Evolutionary conservation across 2,113 vertebrate genomes (phyloP).

Genomic region (Onychostoma macrolepis): DNA sequence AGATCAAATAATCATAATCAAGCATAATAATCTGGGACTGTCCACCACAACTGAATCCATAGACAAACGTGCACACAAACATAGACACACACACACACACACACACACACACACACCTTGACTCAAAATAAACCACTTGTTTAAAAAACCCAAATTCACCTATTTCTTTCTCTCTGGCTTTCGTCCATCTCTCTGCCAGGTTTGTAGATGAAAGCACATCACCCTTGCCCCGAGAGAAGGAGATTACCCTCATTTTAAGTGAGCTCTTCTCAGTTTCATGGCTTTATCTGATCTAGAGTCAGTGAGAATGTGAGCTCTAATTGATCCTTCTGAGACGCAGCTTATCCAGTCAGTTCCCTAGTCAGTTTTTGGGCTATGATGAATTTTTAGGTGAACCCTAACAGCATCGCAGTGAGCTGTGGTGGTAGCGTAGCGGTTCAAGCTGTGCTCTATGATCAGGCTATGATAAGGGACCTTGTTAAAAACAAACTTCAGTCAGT

Average conservation of each 20-base stretch:
- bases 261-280: constrained; percentile 24
- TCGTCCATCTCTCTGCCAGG: neutral
- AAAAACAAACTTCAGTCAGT: constrained; percentile 16
- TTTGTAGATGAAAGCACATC: constrained; percentile 26
- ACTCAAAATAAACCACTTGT: neutral
- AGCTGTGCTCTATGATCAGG: constrained; percentile 3
- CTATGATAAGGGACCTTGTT: constrained; percentile 14
- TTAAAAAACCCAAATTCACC: neutral
- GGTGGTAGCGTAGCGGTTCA: neutral
- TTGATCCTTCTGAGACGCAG: constrained; percentile 29
- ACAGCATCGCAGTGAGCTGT: neutral
- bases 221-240: constrained; percentile 22
- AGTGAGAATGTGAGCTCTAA: constrained; percentile 39
- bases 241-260: constrained; percentile 51
- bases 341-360: constrained; percentile 43
- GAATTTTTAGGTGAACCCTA: constrained; percentile 19
- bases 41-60: neutral
- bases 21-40: neutral
- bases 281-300: constrained; percentile 50
- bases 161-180: neutral
- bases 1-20: neutral
- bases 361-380: constrained; percentile 31
- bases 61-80: neutral
- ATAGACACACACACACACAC: too few species aligned
- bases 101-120: neutral